Evolutionary conservation across 53 echinoderm and acorn worm species (phyloP), one percentile per base, ranked within the genome.

Genomic region (Actinopyga echinites): DNA sequence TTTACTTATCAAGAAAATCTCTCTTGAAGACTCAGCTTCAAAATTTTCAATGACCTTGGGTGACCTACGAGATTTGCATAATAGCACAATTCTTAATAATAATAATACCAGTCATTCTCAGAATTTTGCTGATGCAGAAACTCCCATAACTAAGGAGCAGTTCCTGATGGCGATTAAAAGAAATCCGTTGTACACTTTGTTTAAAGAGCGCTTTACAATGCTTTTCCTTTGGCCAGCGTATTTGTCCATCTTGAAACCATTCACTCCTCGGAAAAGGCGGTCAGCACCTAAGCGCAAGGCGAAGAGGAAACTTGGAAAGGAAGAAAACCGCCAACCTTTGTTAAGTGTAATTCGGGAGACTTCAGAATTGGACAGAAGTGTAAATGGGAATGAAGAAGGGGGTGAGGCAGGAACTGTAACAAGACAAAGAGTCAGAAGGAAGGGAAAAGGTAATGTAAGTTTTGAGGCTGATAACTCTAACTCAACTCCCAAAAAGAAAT

Each of bases 191-290:
- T 77, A 77, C 20, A 26, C 28, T 19, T 21, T 77, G 20, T 77
- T 77, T 32, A 52, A 55, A 55, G 77, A 77, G 32, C 44, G 77
- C 26, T 77, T 77, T 33, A 55, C 49, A n/a, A 33, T 49, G 53
- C 49, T 45, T 19, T 77, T 55, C 20, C 29, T 77, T 28, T 77
- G 77, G 77, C 77, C 77, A 43, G 77, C 77, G 2, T 56, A 54
- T 31, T 49, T 77, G 43, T 77, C 77, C 32, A 13, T 77, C 12
- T 54, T 77, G 3, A 30, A 7, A 8, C 45, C 56, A 11, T 56
- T 53, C 34, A 52, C 45, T 26, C 24, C 75, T 10, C 24, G 22
- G 54, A 52, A 30, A 43, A 74, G 38, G 4, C 21, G 44, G 23
- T 2, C 23, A 74, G 23, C 0, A 45, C 10, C 55, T 13, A 29